A percentile compares a stretch with the other conserved stretches of the same genome.
Evolutionary conservation across 2,888 invertebrate species (phyloP).

Genomic region (Caenorhabditis plicata): DNA sequence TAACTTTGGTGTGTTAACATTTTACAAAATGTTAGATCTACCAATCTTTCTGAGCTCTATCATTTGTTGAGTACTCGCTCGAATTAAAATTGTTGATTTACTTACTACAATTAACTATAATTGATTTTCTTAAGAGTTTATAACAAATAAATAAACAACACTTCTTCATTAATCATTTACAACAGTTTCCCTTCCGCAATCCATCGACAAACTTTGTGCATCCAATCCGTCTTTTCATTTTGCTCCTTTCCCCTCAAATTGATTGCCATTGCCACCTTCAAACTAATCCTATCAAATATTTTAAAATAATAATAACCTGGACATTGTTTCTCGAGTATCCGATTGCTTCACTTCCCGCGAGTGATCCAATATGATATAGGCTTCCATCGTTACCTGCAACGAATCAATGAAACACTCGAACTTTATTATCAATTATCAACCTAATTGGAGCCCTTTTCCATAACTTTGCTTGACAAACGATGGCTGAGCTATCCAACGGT

Average conservation of each 20-base stretch:
- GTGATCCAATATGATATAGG: slow-evolving; percentile 45
- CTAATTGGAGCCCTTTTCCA: slow-evolving; percentile 47
- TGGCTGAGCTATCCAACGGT: slow-evolving; percentile 29
- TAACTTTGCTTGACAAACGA: slow-evolving; percentile 33
- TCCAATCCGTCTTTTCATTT: slow-evolving; percentile 45
- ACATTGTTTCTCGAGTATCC: slow-evolving; percentile 32
- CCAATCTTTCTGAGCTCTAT: too few species aligned
- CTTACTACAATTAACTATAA: background rate
- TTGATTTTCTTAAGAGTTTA: background rate
- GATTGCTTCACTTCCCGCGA: slow-evolving; percentile 44
- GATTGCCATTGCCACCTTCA: slow-evolving; percentile 32
- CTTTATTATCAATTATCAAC: background rate
- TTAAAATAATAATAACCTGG: too few species aligned
- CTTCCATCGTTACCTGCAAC: slow-evolving; percentile 29
- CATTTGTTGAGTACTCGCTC: too few species aligned
- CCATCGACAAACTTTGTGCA: slow-evolving; percentile 31
- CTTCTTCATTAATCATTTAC: slow-evolving; percentile 14
- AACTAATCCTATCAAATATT: too few species aligned
- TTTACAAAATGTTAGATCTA: too few species aligned
- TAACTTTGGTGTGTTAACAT: too few species aligned
- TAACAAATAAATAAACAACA: background rate
- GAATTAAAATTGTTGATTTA: too few species aligned
- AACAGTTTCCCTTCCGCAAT: slow-evolving; percentile 24
- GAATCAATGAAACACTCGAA: background rate
- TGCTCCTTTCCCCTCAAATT: slow-evolving; percentile 39